These are phyloP conservation scores for Serrognathus titanus DNA, from an alignment of 2,888 invertebrate genomes.

Conservation along the genomic window DNA sequence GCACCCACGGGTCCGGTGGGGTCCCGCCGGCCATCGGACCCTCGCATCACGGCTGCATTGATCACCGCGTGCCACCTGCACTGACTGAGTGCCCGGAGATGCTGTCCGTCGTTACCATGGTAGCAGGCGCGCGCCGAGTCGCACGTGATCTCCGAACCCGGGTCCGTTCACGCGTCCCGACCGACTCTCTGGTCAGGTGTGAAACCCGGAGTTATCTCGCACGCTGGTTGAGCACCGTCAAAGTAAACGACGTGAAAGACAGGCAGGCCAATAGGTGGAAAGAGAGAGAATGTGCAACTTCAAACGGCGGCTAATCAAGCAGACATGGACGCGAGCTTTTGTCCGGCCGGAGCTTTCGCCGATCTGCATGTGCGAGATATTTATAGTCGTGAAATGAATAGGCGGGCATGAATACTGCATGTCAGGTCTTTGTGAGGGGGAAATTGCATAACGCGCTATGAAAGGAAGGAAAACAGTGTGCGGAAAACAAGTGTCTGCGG, in stretches of 20 bases:
- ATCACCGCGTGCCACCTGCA: constrained; percentile 45
- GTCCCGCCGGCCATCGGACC: constrained; percentile 47
- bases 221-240: constrained; percentile 34
- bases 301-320: constrained; percentile 32
- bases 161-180: constrained; percentile 35
- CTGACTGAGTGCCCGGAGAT: constrained; percentile 47
- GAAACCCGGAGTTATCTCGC: constrained; percentile 27
- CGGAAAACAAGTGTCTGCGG: constrained; percentile 9
- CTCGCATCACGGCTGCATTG: constrained; percentile 45
- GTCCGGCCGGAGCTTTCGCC: constrained; percentile 19
- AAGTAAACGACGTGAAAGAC: constrained; percentile 14
- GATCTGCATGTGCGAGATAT: neutral
- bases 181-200: constrained; percentile 27
- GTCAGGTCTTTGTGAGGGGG: constrained; percentile 18
- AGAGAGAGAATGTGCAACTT: constrained; percentile 42
- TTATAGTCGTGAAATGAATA: constrained; percentile 14
- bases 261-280: constrained; percentile 14
- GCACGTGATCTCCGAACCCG: constrained; percentile 50
- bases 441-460: constrained; percentile 20
- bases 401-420: constrained; percentile 22
- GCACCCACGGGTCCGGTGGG: constrained; percentile 46
- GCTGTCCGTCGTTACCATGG: constrained; percentile 37
- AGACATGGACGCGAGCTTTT: constrained; percentile 19
- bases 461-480: constrained; percentile 16
- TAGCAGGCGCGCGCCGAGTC: constrained; percentile 43